Evolutionary conservation across 2,888 invertebrate species (phyloP), one percentile per base, ranked within the genome.

Genomic region (Aleiodes alternator): DNA sequence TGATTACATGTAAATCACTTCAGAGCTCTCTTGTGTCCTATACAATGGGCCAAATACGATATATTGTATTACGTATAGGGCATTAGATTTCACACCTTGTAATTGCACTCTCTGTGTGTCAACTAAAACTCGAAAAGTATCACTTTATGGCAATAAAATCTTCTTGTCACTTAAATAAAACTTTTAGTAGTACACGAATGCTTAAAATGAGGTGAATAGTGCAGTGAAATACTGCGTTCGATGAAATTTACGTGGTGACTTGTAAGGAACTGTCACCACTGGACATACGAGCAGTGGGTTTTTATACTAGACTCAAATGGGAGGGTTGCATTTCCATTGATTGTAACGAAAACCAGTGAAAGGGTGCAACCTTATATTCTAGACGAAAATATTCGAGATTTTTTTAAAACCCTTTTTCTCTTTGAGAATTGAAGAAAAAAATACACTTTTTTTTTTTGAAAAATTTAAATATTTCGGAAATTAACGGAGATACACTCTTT

Each of bases 261-360:
- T 11, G 53, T 9, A 11, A 34, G 34, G 55, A 66, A 72, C 55
- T 72, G 64, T 55, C 23, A 55, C 43, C 72, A 72, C 66, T 50
- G 43, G 38, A 38, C 16, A 55, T 3, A 50, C 12, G 31, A 9
- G 16, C 29, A 14, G 16, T 31, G 53, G 8, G 48, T 53, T 74
- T 50, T 59, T 38, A 69, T 59, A 50, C 50, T 43, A 11, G 43
- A 38, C 51, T 9, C 23, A 69, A 57, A 51, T n/a, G 23, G 23
- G 31, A 53, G 31, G 48, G 57, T 53, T 68, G 77, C 76, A 80
- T 75, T 78, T 80, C 82, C 89, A 89, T 89, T 88, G 89, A 89
- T 89, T 88, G 89, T 87, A 89, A 89, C 78, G 82, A 84, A 84
- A 89, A 86, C 87, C 85, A 88, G 85, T 81, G 50, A 78, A 86